Percentiles rank a stretch among this genome's conserved stretches.
Conservation (phyloP, 1,140 invertebrate genomes). For the Uloborus diversus region DNA sequence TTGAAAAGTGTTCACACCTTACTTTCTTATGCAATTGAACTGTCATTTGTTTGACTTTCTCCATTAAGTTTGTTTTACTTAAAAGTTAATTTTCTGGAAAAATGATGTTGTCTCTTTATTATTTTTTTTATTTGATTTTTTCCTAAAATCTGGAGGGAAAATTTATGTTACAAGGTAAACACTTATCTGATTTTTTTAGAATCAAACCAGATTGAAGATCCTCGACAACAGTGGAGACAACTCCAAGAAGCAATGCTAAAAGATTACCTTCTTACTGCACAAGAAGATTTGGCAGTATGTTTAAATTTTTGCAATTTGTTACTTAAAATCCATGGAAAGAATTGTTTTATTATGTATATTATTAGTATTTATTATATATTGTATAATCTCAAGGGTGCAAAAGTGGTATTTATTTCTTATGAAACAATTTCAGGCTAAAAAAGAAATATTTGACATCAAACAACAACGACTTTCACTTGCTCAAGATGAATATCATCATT, state of each 20-base stretch:
- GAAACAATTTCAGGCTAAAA: constrained; percentile 86
- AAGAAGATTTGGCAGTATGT: constrained; percentile 89
- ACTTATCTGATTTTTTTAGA: constrained; percentile 71
- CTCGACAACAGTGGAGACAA: constrained; percentile 91
- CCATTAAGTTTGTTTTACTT: too few relatives aligned
- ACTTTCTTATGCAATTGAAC: too few relatives aligned
- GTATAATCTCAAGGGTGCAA: neutral
- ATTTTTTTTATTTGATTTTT: too few relatives aligned
- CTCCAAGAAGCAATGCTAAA: constrained; percentile 96
- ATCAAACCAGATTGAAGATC: constrained; percentile 94
- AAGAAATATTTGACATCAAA: constrained; percentile 95
- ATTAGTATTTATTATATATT: neutral
- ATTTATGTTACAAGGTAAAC: too few relatives aligned
- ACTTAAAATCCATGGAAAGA: neutral
- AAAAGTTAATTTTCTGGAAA: too few relatives aligned
- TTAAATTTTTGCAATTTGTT: neutral
- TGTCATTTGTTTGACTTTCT: too few relatives aligned
- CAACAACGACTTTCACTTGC: constrained; percentile 90
- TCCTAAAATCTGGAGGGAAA: too few relatives aligned
- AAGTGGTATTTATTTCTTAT: neutral
- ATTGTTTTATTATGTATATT: neutral
- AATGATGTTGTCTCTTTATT: too few relatives aligned
- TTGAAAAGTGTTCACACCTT: too few relatives aligned
- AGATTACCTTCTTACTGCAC: constrained; percentile 93
- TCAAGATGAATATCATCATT: constrained; percentile 94